Percentiles rank a stretch among this genome's conserved stretches.
These are phyloP conservation scores for Pyxicephalus adspersus DNA, from an alignment of 2,113 vertebrate species.

Conservation along the genomic window DNA sequence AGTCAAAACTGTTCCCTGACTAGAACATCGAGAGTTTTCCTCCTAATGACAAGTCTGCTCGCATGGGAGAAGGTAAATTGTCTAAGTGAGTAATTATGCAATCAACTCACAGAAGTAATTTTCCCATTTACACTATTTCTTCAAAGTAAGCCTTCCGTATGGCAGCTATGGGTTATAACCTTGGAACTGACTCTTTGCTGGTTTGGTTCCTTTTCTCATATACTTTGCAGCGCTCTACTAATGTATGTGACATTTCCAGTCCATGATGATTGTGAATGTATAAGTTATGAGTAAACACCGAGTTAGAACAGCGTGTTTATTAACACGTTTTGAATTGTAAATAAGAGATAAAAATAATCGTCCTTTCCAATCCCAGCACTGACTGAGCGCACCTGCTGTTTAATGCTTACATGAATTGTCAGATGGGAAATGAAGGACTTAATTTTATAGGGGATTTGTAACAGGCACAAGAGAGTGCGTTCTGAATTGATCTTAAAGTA, in stretches of 20 bases:
- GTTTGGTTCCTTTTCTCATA: neutral
- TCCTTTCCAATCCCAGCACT: neutral
- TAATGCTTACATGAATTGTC: neutral
- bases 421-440: slow-evolving; percentile 32
- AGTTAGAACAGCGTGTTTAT: slow-evolving; percentile 25
- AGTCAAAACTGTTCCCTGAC: neutral
- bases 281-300: slow-evolving; percentile 37
- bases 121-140: slow-evolving; percentile 5
- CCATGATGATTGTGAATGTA: slow-evolving; percentile 31
- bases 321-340: slow-evolving; percentile 46
- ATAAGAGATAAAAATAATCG: slow-evolving; percentile 49
- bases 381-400: slow-evolving; percentile 41
- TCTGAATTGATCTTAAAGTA: slow-evolving; percentile 26
- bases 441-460: slow-evolving; percentile 37
- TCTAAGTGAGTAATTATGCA: neutral
- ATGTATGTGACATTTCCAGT: slow-evolving; percentile 44
- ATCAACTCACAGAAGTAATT: slow-evolving; percentile 4
- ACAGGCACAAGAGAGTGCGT: slow-evolving; percentile 4
- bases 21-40: neutral
- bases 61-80: neutral
- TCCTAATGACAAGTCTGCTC: neutral
- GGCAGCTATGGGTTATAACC: slow-evolving; percentile 4
- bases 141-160: neutral
- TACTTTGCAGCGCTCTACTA: neutral
- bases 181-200: neutral